Evolutionary conservation across 1,140 invertebrate genomes (phyloP).

Genomic region (Trachymyrmex cornetzi): DNA sequence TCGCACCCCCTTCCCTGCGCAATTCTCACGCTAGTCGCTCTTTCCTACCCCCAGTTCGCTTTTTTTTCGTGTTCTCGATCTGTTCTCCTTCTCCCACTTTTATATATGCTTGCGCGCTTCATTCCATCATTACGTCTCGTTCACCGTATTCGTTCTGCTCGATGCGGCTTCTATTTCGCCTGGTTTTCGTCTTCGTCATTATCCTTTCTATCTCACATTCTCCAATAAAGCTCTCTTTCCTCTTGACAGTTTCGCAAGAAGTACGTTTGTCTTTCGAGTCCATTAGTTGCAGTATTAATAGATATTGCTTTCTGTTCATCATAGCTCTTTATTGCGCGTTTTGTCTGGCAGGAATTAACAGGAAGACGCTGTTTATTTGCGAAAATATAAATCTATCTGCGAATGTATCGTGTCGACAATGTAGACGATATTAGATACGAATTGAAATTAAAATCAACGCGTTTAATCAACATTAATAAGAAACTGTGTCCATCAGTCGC

Average conservation of each 20-base stretch:
- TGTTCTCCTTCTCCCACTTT: not conserved
- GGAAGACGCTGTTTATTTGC: not conserved
- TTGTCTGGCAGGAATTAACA: not conserved
- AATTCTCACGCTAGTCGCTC: constrained; percentile 59
- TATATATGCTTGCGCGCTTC: not conserved
- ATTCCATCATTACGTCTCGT: constrained; percentile 27
- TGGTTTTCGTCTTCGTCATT: constrained; percentile 28
- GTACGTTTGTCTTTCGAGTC: constrained; percentile 70
- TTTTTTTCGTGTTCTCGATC: not conserved
- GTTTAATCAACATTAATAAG: not conserved
- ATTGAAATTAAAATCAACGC: not conserved
- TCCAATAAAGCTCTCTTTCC: not conserved
- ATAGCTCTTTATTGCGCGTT: constrained; percentile 22
- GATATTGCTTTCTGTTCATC: constrained; percentile 74
- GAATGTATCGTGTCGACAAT: not conserved
- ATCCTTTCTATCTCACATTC: constrained; percentile 34
- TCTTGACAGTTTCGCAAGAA: not conserved
- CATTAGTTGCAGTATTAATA: constrained; percentile 71
- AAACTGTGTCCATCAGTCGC: not conserved
- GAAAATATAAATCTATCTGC: not conserved
- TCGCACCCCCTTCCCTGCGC: not conserved
- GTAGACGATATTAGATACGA: not conserved
- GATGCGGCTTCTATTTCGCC: constrained; percentile 20
- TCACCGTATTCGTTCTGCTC: constrained; percentile 1
- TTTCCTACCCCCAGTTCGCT: not conserved